phyloP scores from a whole-genome alignment of 2,888 invertebrate genomes.

The Cheilosia impressa region DNA sequence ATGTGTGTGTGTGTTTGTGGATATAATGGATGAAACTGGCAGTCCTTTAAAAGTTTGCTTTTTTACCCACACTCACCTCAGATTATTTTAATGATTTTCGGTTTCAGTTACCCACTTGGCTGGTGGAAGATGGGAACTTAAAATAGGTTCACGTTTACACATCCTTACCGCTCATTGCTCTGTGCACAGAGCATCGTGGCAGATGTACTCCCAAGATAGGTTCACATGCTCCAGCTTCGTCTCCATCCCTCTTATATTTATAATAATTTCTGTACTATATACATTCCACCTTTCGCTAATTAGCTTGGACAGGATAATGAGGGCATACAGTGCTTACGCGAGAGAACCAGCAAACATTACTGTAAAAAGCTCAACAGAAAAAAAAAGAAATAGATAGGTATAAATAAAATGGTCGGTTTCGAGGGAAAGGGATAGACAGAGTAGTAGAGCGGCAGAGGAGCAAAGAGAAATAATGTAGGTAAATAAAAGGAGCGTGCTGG shows the following conservation, averaged over 20 bases:
- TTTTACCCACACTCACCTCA: constrained; percentile 50
- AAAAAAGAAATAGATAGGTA: constrained; percentile 10
- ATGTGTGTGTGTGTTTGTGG: neutral
- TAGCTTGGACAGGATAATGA: constrained; percentile 71
- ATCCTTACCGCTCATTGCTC: constrained; percentile 53
- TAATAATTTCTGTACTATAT: constrained; percentile 64
- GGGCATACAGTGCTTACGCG: constrained; percentile 64
- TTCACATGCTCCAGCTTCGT: constrained; percentile 38
- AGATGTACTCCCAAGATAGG: constrained; percentile 60
- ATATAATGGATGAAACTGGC: neutral
- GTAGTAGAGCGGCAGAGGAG: constrained; percentile 3
- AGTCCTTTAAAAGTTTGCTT: constrained; percentile 19
- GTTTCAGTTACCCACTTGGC: constrained; percentile 37
- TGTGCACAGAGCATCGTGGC: constrained; percentile 54
- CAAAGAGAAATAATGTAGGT: constrained; percentile 3
- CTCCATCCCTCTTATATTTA: constrained; percentile 52
- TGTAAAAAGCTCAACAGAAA: constrained; percentile 14
- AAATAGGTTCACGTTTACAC: constrained; percentile 32
- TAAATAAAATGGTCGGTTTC: constrained; percentile 57
- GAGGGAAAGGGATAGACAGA: constrained; percentile 9
- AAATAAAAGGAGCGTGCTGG: constrained; percentile 50
- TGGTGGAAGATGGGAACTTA: neutral
- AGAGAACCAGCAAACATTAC: constrained; percentile 61
- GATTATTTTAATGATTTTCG: constrained; percentile 66
- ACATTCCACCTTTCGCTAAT: constrained; percentile 65